A percentile compares a stretch with the other conserved stretches of the same genome.
Conservation (phyloP, 2,888 invertebrate genomes). For the Patella depressa region DNA sequence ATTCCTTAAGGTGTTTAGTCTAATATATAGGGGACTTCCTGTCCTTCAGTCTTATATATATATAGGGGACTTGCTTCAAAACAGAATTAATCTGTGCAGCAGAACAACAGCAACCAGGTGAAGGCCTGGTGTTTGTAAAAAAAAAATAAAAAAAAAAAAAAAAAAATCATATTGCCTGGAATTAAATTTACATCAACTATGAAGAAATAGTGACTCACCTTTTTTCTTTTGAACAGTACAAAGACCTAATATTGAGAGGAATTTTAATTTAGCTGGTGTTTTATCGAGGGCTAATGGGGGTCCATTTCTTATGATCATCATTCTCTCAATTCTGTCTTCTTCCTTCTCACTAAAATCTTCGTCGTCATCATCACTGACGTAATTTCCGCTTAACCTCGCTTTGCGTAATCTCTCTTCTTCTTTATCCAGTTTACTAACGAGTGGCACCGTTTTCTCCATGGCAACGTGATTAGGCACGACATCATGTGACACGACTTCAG, state of each 20-base stretch:
- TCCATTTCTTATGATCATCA: conserved; percentile 59
- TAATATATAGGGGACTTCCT: no score
- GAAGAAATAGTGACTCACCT: conserved; percentile 42
- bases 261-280: conserved; percentile 57
- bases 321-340: conserved; percentile 45
- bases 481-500: neutral
- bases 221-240: conserved; percentile 57
- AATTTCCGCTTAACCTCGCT: conserved; percentile 44
- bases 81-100: no score
- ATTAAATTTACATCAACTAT: no score
- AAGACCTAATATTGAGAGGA: conserved; percentile 60
- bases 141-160: no score
- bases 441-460: neutral
- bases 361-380: conserved; percentile 52
- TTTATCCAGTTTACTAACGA: conserved; percentile 66
- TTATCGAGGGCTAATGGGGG: conserved; percentile 63
- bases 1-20: no score
- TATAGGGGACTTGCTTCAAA: no score
- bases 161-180: no score
- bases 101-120: no score
- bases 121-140: no score
- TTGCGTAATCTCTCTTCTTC: conserved; percentile 60
- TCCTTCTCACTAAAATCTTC: conserved; percentile 55
- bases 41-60: no score
- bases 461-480: neutral